These are phyloP conservation scores for Metalampra italica DNA, from an alignment of 2,888 invertebrate species.

Conservation along the genomic window DNA sequence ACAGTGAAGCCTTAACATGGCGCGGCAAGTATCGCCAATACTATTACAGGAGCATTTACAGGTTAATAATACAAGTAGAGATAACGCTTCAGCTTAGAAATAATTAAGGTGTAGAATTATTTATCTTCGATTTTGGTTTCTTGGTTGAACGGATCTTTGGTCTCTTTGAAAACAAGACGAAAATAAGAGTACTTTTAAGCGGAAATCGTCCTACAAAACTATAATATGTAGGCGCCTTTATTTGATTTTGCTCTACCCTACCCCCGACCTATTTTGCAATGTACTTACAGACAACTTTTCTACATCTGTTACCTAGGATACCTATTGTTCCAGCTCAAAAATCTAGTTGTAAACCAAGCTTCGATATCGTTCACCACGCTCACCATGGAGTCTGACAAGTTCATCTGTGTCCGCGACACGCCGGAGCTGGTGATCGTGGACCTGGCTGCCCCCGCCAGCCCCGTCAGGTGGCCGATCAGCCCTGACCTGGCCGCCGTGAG, in stretches of 20 bases:
- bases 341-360: constrained; percentile 97
- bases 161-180: constrained; percentile 17
- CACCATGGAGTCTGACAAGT: constrained; percentile 99
- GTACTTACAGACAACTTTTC: too few species aligned
- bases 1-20: too few species aligned
- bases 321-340: constrained; percentile 93
- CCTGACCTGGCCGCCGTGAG: constrained; percentile 99
- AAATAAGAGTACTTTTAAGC: too few species aligned
- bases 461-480: constrained; percentile 96
- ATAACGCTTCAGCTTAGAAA: too few species aligned
- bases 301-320: too few species aligned
- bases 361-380: constrained; percentile 99
- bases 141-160: constrained; percentile 25
- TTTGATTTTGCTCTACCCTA: constrained; percentile 73
- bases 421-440: constrained; percentile 99
- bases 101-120: too few species aligned
- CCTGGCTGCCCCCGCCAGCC: constrained; percentile 96
- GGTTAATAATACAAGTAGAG: constrained; percentile 81
- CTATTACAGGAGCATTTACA: constrained; percentile 93
- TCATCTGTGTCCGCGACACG: constrained; percentile 98
- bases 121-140: constrained; percentile 39
- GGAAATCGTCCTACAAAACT: too few species aligned
- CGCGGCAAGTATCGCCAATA: too few species aligned
- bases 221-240: too few species aligned
- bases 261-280: too few species aligned